Evolutionary conservation across 2,888 invertebrate genomes (phyloP).

Genomic region (Odiellus spinosus): DNA sequence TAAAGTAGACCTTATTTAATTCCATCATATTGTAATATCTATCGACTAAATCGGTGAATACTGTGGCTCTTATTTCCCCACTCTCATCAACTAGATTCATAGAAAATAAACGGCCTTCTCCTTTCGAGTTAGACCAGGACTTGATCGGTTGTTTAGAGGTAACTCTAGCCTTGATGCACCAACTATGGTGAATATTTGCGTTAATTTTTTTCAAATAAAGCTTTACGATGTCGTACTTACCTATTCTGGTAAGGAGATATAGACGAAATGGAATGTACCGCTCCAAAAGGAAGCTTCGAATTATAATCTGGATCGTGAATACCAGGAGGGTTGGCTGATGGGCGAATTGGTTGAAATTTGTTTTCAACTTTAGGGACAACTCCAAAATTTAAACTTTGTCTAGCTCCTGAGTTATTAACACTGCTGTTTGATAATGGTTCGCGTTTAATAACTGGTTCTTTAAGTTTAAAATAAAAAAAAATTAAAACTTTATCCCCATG

Average conservation of each 20-base stretch:
- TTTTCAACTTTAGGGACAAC: too few species aligned
- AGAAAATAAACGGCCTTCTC: conserved; percentile 84
- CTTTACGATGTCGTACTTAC: conserved; percentile 34
- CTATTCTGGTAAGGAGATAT: conserved; percentile 87
- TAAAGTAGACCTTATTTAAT: conserved; percentile 56
- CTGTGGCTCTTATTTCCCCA: conserved; percentile 84
- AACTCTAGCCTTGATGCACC: conserved; percentile 82
- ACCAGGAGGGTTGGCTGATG: too few species aligned
- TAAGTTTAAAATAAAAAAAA: too few species aligned
- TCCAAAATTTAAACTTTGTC: too few species aligned
- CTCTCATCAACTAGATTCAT: conserved; percentile 84
- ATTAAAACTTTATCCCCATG: too few species aligned
- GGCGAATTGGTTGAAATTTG: too few species aligned
- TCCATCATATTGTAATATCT: conserved; percentile 76
- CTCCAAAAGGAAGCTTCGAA: too few species aligned
- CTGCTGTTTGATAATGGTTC: too few species aligned
- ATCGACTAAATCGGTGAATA: conserved; percentile 71
- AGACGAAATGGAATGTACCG: conserved; percentile 56
- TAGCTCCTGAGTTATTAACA: too few species aligned
- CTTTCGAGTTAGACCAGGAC: conserved; percentile 67
- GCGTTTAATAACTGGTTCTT: too few species aligned
- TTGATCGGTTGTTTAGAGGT: conserved; percentile 62
- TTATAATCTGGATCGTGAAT: too few species aligned
- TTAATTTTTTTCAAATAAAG: too few species aligned
- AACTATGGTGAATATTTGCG: conserved; percentile 36